Conservation (phyloP, 2,113 vertebrate species). For the Halichoeres trimaculatus region DNA sequence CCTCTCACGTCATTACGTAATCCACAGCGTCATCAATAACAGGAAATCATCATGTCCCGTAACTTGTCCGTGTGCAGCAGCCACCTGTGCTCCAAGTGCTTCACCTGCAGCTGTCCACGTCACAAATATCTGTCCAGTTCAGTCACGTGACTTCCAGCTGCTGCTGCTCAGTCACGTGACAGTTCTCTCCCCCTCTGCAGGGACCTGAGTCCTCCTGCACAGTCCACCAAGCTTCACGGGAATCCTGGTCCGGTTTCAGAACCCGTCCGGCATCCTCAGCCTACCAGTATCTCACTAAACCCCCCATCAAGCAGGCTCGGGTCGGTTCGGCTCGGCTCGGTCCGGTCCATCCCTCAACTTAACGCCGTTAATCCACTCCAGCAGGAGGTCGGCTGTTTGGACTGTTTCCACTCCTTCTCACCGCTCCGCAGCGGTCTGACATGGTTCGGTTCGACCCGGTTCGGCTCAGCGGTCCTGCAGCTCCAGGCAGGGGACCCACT, state of each 20-base stretch:
- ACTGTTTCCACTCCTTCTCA: constrained; percentile 41
- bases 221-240: not conserved
- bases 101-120: not conserved
- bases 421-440: constrained; percentile 44
- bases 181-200: constrained; percentile 15
- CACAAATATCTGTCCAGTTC: constrained; percentile 23
- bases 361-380: constrained; percentile 30
- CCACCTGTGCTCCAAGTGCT: not conserved
- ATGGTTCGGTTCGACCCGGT: not conserved
- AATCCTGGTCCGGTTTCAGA: constrained; percentile 5
- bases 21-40: not conserved
- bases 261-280: constrained; percentile 23
- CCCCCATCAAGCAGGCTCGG: no score
- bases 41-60: not conserved
- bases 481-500: constrained; percentile 90
- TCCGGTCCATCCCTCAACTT: constrained; percentile 12
- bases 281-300: no score
- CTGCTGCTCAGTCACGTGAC: no score
- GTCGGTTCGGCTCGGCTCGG: not conserved
- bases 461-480: constrained; percentile 88
- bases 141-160: constrained; percentile 1
- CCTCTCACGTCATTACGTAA: not conserved
- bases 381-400: constrained; percentile 50
- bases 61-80: constrained; percentile 1
- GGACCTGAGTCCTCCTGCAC: constrained; percentile 24